Percentiles rank a stretch among this genome's conserved stretches.
Conservation (phyloP, 1,140 invertebrate species). For the Lucilia sericata region DNA sequence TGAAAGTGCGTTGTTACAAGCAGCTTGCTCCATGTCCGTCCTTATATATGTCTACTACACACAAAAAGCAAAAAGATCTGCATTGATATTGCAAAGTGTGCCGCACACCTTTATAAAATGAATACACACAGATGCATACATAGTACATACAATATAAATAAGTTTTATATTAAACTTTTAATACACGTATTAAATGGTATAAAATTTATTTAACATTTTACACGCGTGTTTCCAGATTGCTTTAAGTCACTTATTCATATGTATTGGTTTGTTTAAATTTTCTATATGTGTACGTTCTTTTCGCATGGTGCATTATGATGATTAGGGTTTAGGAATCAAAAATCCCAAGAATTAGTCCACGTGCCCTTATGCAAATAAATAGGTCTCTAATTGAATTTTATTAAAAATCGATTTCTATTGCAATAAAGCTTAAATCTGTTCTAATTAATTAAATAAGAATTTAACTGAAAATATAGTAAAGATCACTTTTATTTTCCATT, state of each 20-base stretch:
- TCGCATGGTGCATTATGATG: too few relatives aligned
- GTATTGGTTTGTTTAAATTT: background rate
- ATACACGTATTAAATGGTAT: background rate
- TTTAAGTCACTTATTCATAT: background rate
- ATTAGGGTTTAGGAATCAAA: too few relatives aligned
- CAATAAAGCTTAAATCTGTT: too few relatives aligned
- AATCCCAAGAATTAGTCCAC: too few relatives aligned
- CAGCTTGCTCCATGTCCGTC: background rate
- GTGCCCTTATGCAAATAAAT: too few relatives aligned
- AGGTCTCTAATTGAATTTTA: too few relatives aligned
- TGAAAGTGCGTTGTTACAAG: background rate
- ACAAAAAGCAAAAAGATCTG: background rate
- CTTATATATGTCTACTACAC: background rate
- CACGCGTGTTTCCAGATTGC: background rate
- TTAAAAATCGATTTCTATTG: too few relatives aligned
- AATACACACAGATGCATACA: background rate
- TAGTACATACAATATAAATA: too few relatives aligned
- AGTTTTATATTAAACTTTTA: background rate
- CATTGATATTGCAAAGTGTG: constrained; percentile 25
- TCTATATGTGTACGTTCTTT: too few relatives aligned
- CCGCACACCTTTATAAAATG: background rate
- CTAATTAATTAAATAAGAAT: too few relatives aligned
- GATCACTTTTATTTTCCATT: too few relatives aligned
- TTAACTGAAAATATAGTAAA: too few relatives aligned
- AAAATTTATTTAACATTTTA: background rate